These are phyloP conservation scores for Sebastes aleutianus DNA, from an alignment of 2,797 vertebrate species.

Conservation along the genomic window DNA sequence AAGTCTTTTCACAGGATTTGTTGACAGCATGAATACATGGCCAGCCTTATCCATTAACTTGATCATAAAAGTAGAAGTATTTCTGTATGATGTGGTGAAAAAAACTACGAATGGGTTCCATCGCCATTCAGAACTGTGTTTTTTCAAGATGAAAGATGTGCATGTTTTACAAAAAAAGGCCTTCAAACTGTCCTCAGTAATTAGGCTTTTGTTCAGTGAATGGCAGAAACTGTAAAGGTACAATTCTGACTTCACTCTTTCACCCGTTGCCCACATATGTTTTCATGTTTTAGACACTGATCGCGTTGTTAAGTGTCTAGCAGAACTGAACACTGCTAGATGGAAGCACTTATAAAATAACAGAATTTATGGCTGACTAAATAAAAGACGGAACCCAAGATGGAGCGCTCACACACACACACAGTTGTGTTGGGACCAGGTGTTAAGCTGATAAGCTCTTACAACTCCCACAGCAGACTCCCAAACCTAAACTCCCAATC, in stretches of 20 bases:
- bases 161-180: not conserved
- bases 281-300: not conserved
- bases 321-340: not conserved
- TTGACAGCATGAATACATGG: not conserved
- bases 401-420: not conserved
- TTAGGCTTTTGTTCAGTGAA: not conserved
- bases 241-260: not conserved
- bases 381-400: not conserved
- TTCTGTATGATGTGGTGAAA: not conserved
- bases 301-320: not conserved
- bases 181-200: not conserved
- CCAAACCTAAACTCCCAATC: slow-evolving; percentile 47
- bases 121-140: not conserved
- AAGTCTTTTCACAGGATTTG: not conserved
- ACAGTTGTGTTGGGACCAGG: slow-evolving; percentile 64
- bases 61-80: not conserved
- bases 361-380: not conserved
- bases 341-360: not conserved
- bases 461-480: slow-evolving; percentile 68
- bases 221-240: not conserved
- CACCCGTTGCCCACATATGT: not conserved
- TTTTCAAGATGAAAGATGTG: not conserved
- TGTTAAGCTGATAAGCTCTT: slow-evolving; percentile 72
- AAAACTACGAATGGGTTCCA: not conserved
- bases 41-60: not conserved